phyloP scores from a whole-genome alignment of 1,140 invertebrate species.

The Tetramorium parvispinum region DNA sequence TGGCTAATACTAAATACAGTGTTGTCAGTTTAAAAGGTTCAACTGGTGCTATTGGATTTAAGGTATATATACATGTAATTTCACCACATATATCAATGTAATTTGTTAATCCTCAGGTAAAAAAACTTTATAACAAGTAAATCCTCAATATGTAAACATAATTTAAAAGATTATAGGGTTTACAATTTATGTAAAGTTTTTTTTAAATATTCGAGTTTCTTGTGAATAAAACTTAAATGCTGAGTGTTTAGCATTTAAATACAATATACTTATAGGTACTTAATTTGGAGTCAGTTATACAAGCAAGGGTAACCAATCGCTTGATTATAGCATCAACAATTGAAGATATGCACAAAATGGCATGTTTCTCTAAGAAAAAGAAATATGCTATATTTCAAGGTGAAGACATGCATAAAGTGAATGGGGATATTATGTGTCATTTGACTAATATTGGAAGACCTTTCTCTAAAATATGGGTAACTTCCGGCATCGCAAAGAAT shows the following conservation, averaged over 20 bases:
- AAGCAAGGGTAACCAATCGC: neutral
- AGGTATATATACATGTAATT: neutral
- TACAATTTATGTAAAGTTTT: neutral
- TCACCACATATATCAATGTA: neutral
- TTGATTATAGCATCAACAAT: neutral
- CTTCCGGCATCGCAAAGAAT: constrained; percentile 54
- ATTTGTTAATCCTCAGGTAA: neutral
- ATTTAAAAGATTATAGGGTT: neutral
- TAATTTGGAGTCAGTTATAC: neutral
- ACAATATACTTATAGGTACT: neutral
- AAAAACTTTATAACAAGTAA: neutral
- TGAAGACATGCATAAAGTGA: constrained; percentile 56
- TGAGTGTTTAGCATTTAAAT: neutral
- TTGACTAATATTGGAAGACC: constrained; percentile 26
- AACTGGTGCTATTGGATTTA: neutral
- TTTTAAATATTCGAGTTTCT: neutral
- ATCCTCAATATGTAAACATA: neutral
- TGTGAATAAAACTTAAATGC: neutral
- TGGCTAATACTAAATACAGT: constrained; percentile 31
- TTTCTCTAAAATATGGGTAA: constrained; percentile 11
- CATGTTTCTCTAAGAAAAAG: constrained; percentile 9
- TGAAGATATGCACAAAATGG: constrained; percentile 37
- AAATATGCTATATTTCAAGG: constrained; percentile 12
- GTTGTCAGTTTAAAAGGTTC: constrained; percentile 49
- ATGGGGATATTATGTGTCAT: constrained; percentile 26